Base-by-base conservation (phyloP, 2,888 invertebrate genomes). In the Blastobasis lacticolella region DNA sequence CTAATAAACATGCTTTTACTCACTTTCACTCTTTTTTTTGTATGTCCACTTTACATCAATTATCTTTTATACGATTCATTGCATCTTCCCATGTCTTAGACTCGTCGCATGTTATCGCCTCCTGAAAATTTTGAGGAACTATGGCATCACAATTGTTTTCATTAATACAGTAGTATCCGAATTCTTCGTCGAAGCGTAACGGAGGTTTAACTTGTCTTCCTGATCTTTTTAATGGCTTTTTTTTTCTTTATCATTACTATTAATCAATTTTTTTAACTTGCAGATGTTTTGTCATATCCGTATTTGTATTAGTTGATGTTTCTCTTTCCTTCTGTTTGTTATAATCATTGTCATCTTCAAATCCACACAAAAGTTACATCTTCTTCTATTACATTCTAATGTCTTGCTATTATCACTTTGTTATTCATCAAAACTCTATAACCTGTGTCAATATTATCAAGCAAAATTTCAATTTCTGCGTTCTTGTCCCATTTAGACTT, bases 41-140 rank as follows among this genome's bases (percentile, higher is more conserved):
- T 50, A 70, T 6, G 69, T 52, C 69, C 69, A 70, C 47, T 66
- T 69, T 2, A 63, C 61, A 61, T 68, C 66, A 41, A 72, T 59
- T n/a, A 65, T 52, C 5, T 64, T 57, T 62, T 66, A 60, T 70
- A 3, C 46, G 38, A 10, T 67, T 53, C 63, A 71, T 71, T 8
- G 69, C 71, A 10, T 10, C 47, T 56, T 64, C 52, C 68, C 64
- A 67, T 56, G 65, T 48, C 43, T 58, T 55, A 52, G 5, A 4
- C 40, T 69, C 63, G 48, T 55, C 0, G 45, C 57, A 60, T 37
- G 49, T 64, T 10, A 63, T 63, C 51, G 68, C 67, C 58, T 67
- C 58, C 50, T 70, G 55, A 61, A 61, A 70, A 47, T 50, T 66
- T 53, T 49, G 49, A 52, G 65, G 69, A 48, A 54, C 54, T 51